Evolutionary conservation across 2,113 vertebrate genomes (phyloP), one percentile per base, ranked within the genome.

Genomic region (Tragelaphus buxtoni): DNA sequence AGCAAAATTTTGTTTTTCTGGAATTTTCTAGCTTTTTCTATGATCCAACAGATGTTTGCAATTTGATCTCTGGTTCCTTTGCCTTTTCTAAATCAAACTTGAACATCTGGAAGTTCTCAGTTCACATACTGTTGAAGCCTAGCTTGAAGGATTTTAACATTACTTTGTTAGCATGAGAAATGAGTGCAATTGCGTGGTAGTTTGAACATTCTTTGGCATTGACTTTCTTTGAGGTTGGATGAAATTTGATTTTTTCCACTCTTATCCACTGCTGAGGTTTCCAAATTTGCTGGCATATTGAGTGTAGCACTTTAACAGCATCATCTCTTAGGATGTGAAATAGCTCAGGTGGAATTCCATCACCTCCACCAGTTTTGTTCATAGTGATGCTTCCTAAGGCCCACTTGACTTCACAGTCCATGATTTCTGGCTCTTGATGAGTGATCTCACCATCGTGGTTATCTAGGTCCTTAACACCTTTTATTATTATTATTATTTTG

Each of bases 401-500:
- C 14, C 3, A n/a, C 61, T 63, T 63, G 30, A 63, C 14, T n/a
- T 63, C 14, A 63, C 14, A n/a, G 61, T n/a, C 30, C 61, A 63
- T 0, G 3, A 63, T 63, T 14, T n/a, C 30, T 63, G 32, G 14
- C 61, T 63, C 61, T 63, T n/a, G 61, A 14, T 63, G 61, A 63
- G 30, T 17, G 30, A 63, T 17, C 61, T n/a, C 7, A 63, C 14
- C 61, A 63, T 63, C 3, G 1, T 63, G 61, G 14, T 63, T 63
- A 7, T 63, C 61, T 0, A 7, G 30, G 14, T 63, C 7, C 7
- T 8, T 63, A 17, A 63, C 30, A 63, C 1, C 0, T 32, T 12
- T 58, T 11, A 26, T 26, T 56, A 24, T 55, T 55, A 20, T 61
- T 16, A 17, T 32, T 63, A 1, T n/a, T 8, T 63, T 3, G 3